Evolutionary conservation across 2,113 vertebrate species (phyloP), one percentile per base, ranked within the genome.

Genomic region (Neogale vison): DNA sequence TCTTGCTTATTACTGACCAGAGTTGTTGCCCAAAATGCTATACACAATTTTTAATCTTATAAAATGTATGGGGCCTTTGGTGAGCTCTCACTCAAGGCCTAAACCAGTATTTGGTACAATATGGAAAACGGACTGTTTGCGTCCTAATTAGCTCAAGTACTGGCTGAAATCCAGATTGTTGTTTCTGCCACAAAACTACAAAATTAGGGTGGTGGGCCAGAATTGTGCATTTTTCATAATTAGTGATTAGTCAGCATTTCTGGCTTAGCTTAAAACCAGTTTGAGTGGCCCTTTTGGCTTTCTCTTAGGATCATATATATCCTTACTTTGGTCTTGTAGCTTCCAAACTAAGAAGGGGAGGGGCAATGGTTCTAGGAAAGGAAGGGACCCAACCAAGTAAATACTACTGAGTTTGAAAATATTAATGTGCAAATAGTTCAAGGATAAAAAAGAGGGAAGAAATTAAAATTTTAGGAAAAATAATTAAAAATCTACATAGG

Each of bases 331-430:
- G 17, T 59, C 21, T 89, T 45, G 4, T 1, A 86, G 29, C 23
- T 90, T 81, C 65, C 77, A 63, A 55, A 67, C 14, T 82, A 15
- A 72, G 23, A n/a, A 23, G 15, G 4, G 34, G 42, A 72, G 6
- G 29, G 15, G 11, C 42, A 50, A 63, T 4, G 0, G 0, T 89
- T 88, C 31, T 61, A 31, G 31, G 76, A 86, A 74, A 74, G 34
- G 17, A 94, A 79, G 42, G 31, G 8, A 77, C n/a, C 7, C 4
- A 72, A 36, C 14, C 1, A 63, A 76, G n/a, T 36, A 61, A 90
- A 69, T 1, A 76, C 31, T 21, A 57, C 8, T 82, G 24, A 61
- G 12, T 83, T 61, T 95, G 50, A 20, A 81, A 67, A 76, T 20
- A 80, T 65, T 72, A 50, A n/a, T 45, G 29, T 14, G 18, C 3